Evolutionary conservation across 2,888 invertebrate genomes (phyloP), one percentile per base, ranked within the genome.

Genomic region (Malacosoma neustria): DNA sequence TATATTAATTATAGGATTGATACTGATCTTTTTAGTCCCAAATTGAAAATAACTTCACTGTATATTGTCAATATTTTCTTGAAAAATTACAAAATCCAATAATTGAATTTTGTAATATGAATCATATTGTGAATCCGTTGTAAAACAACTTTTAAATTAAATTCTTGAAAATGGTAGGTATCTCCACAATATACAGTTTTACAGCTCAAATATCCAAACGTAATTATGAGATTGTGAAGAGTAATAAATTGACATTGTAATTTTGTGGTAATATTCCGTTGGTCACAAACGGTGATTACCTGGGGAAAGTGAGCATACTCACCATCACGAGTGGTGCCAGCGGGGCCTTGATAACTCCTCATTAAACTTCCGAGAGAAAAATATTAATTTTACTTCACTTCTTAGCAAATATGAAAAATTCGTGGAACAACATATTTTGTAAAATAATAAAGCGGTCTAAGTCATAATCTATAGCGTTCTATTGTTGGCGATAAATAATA

Each of bases 381-480:
- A 68, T 67, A 70, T 71, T 72, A 72, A 77, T 77, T 79, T 73
- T 57, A 30, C 62, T 54, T 54, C 63, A 59, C 66, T 61, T 64
- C 54, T 52, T 54, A 51, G 61, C 60, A 57, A 59, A 61, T 68
- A 62, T 61, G 67, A 72, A 75, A 74, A 72, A 67, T 65, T 61
- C 58, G 68, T 68, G 66, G 66, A 70, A 72, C 66, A 55, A 56
- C 58, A 51, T 54, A 51, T 55, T 59, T 61, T 56, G 48, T 50
- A 57, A 47, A 55, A 53, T 61, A 54, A 51, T 40, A 38, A 41
- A 40, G 39, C 33, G 54, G 57, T 43, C 2, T 43, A 42, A 59
- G 14, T 32, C 32, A 36, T 3, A 34, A 44, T 54, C 35, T 32
- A 13, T 4, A 40, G 56, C 54, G 55, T 34, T 30, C 30, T n/a